Conservation (phyloP, 35 echinoderm and acorn worm genomes). For the Lytechinus pictus region DNA sequence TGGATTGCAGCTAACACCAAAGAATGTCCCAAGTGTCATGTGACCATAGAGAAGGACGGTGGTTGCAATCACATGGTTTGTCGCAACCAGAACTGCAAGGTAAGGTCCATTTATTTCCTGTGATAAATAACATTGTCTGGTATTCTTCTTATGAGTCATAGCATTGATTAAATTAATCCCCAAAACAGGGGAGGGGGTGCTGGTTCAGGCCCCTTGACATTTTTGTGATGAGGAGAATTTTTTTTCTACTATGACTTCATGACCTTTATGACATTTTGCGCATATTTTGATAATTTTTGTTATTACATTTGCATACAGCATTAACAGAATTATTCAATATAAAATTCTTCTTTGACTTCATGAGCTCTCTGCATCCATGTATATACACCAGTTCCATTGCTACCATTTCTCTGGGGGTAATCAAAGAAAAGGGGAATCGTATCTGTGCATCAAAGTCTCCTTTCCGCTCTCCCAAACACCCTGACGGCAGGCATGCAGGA, state of each 20-base stretch:
- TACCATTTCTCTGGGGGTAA: slow-evolving; percentile 44
- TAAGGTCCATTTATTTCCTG: slow-evolving; percentile 24
- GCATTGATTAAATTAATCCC: too few relatives aligned
- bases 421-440: slow-evolving; percentile 23
- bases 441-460: slow-evolving; percentile 44
- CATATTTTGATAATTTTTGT: too few relatives aligned
- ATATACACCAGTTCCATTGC: slow-evolving; percentile 39
- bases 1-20: slow-evolving; percentile 99
- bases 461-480: slow-evolving; percentile 66
- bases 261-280: too few relatives aligned
- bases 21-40: slow-evolving; percentile 99
- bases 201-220: too few relatives aligned
- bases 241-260: too few relatives aligned
- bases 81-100: slow-evolving; percentile 99
- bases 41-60: slow-evolving; percentile 99
- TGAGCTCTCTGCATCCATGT: slow-evolving; percentile 26
- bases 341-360: slow-evolving; percentile 36
- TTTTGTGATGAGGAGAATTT: too few relatives aligned
- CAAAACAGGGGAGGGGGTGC: too few relatives aligned
- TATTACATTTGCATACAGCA: too few relatives aligned
- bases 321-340: too few relatives aligned
- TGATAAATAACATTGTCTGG: not conserved
- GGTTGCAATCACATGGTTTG: slow-evolving; percentile 99
- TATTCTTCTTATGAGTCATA: too few relatives aligned
- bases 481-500: slow-evolving; percentile 58